Base-by-base conservation (phyloP, 2,113 vertebrate genomes). In the Albula goreensis region DNA sequence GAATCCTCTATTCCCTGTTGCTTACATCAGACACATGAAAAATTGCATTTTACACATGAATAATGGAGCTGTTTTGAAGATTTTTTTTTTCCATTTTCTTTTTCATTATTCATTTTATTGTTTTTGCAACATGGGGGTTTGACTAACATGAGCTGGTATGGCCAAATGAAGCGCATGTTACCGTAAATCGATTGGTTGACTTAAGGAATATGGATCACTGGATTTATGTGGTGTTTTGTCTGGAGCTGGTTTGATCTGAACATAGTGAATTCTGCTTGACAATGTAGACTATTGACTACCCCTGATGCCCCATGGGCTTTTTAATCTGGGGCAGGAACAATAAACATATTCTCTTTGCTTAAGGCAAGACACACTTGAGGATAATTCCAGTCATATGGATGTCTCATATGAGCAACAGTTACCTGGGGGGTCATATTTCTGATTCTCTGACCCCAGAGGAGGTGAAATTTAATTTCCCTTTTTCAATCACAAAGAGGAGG, bases 11-110 rank as follows among this genome's bases (percentile, higher is more conserved):
- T 88, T 78, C 19, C 31, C 48, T 74, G n/a, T 31, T 50, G 52
- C 80, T 41, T 74, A 84, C 66, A 78, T 70, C 81, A 83, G 25
- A 51, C 83, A 77, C 17, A 31, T 74, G 31, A 79, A 70, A 22
- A 17, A 63, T 51, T 82, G 57, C 50, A 78, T 81, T 85, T 78
- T 19, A 74, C 83, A 83, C 12, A 74, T 88, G 82, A 87, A 48
- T 87, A 57, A 88, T 86, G 85, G 82, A 2, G 22, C 78, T 56
- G 81, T 86, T 88, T n/a, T 74, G n/a, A 89, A 77, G 19, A 41
- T 53, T 87, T 86, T 83, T 31, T 74, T 31, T 86, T 87, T 25
- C 48, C 10, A 41, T 15, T 19, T 84, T 83, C 9, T 49, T 78
- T 83, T 88, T 56, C n/a, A 78, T 82, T 41, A 41, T 41, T 41